phyloP scores from a whole-genome alignment of 2,888 invertebrate species.

The Argynnis bischoffii region DNA sequence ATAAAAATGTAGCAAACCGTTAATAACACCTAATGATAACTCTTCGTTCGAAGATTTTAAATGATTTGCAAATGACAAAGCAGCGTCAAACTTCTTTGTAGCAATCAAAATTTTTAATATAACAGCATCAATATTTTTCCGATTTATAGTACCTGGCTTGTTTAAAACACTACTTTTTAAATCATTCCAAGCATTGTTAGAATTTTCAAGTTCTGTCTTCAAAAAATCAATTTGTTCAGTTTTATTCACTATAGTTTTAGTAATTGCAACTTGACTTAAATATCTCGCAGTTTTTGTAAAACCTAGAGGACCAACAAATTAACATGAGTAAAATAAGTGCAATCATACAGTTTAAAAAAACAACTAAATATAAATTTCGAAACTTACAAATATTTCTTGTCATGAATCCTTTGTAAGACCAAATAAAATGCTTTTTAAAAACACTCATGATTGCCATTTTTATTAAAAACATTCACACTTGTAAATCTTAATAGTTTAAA shows the following conservation, averaged over 20 bases:
- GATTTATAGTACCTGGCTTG: conserved; percentile 60
- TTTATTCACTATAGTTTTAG: conserved; percentile 22
- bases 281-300: conserved; percentile 21
- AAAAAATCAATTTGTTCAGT: conserved; percentile 61
- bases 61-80: conserved; percentile 82
- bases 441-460: conserved; percentile 29
- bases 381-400: conserved; percentile 27
- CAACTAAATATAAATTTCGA: not conserved
- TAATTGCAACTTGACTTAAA: conserved; percentile 19
- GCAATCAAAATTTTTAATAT: conserved; percentile 79
- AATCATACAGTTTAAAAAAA: not conserved
- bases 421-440: conserved; percentile 25
- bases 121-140: conserved; percentile 83
- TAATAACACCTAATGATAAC: conserved; percentile 82
- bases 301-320: not conserved
- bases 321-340: not conserved
- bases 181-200: conserved; percentile 60
- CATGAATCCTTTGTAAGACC: conserved; percentile 24
- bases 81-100: conserved; percentile 70
- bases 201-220: conserved; percentile 49
- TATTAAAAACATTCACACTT: not conserved
- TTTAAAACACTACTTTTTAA: conserved; percentile 69
- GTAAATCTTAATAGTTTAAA: not conserved
- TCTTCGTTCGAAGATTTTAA: conserved; percentile 71
- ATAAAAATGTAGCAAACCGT: conserved; percentile 82